These are phyloP conservation scores for Tragopan temminckii DNA, from an alignment of 2,797 vertebrate genomes.

Conservation along the genomic window DNA sequence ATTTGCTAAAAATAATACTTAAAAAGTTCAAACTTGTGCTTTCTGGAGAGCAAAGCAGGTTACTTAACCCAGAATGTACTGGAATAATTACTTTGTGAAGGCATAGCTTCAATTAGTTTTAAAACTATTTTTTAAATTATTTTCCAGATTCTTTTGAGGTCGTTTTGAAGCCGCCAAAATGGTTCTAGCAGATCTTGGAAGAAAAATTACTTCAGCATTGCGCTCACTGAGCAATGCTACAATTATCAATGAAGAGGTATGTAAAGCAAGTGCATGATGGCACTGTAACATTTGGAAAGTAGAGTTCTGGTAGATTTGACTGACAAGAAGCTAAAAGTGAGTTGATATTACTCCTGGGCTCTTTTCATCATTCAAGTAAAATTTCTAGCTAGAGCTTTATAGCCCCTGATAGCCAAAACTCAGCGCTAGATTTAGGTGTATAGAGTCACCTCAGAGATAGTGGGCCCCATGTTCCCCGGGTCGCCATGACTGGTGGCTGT, in stretches of 20 bases:
- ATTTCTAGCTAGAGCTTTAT: neutral
- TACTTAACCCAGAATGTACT: neutral
- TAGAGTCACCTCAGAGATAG: neutral
- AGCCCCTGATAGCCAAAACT: neutral
- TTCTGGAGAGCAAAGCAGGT: neutral
- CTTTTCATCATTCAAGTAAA: neutral
- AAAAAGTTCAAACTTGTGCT: neutral
- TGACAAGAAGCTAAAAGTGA: neutral
- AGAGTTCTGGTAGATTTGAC: neutral
- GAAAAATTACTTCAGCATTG: slow-evolving; percentile 97
- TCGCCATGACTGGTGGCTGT: neutral
- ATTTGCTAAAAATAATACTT: slow-evolving; percentile 47
- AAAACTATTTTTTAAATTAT: neutral
- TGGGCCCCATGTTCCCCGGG: neutral
- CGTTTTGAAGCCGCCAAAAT: slow-evolving; percentile 84
- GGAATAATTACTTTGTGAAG: neutral
- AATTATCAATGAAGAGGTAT: slow-evolving; percentile 98
- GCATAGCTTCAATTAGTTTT: neutral
- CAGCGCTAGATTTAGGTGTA: neutral
- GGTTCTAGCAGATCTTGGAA: slow-evolving; percentile 97
- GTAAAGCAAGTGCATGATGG: neutral
- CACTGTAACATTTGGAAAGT: neutral
- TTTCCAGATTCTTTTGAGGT: slow-evolving; percentile 63
- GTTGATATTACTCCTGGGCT: neutral
- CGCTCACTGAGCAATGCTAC: slow-evolving; percentile 98